A percentile compares a stretch with the other conserved stretches of the same genome.
These are phyloP conservation scores for Drosophila anceps DNA, from an alignment of 2,888 invertebrate species.

Conservation along the genomic window DNA sequence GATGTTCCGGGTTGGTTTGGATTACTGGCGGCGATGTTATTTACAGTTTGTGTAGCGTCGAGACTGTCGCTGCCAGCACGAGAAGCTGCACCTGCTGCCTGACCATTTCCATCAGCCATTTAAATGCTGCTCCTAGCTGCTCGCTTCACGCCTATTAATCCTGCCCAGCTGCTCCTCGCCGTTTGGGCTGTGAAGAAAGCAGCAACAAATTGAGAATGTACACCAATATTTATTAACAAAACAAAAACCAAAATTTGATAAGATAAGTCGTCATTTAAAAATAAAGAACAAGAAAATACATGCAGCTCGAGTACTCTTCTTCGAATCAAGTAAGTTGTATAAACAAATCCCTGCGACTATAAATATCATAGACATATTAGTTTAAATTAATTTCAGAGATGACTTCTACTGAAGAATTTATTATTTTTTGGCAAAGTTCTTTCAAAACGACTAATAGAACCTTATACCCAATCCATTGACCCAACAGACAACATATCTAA, in stretches of 20 bases:
- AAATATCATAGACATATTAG: neutral
- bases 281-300: neutral
- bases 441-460: too few species aligned
- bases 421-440: too few species aligned
- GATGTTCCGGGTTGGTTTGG: slow-evolving; percentile 43
- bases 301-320: neutral
- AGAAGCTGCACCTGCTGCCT: slow-evolving; percentile 81
- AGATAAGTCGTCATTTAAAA: slow-evolving; percentile 25
- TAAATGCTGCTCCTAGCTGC: slow-evolving; percentile 56
- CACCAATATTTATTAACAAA: slow-evolving; percentile 10
- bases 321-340: neutral
- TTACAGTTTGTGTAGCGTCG: slow-evolving; percentile 55
- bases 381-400: neutral
- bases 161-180: slow-evolving; percentile 29
- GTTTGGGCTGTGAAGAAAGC: slow-evolving; percentile 19
- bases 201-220: neutral
- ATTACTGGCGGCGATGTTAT: slow-evolving; percentile 41
- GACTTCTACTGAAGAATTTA: too few species aligned
- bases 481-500: neutral
- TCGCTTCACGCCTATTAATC: slow-evolving; percentile 38
- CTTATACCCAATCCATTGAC: too few species aligned
- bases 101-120: slow-evolving; percentile 84
- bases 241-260: slow-evolving; percentile 28
- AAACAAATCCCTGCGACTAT: neutral
- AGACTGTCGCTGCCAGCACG: slow-evolving; percentile 57